These are phyloP conservation scores for Chaetodon auriga DNA, from an alignment of 2,113 vertebrate genomes.

Conservation along the genomic window DNA sequence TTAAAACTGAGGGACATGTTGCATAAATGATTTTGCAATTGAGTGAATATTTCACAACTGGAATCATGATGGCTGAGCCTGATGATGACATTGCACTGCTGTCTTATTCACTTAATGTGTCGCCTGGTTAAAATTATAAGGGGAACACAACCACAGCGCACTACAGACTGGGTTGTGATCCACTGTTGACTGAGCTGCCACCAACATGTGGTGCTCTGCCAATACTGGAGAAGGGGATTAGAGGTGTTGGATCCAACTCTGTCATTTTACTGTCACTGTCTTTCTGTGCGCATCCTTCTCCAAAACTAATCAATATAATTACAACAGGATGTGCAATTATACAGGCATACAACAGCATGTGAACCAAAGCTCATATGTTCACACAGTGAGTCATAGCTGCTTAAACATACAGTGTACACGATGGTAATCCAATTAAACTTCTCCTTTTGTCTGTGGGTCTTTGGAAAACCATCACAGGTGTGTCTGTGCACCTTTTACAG, in stretches of 20 bases:
- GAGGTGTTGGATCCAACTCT: conserved; percentile 24
- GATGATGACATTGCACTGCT: conserved; percentile 12
- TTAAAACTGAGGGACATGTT: neutral
- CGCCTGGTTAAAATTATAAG: conserved; percentile 5
- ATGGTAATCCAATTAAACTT: conserved; percentile 27
- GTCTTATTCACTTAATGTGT: conserved; percentile 2
- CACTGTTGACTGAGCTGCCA: conserved; percentile 34
- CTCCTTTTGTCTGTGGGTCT: conserved; percentile 30
- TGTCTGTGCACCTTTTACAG: conserved; percentile 10
- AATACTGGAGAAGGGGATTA: neutral
- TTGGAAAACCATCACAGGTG: conserved; percentile 16
- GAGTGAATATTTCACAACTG: conserved; percentile 31
- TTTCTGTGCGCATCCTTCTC: conserved; percentile 4
- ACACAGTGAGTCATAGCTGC: conserved; percentile 28
- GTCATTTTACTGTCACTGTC: conserved; percentile 13
- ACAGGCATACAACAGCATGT: conserved; percentile 16
- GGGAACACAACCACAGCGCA: neutral
- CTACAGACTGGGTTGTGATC: neutral
- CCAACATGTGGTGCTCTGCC: conserved; percentile 35
- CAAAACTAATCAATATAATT: conserved; percentile 40
- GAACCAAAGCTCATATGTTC: neutral
- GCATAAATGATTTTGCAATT: conserved; percentile 13
- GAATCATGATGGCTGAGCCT: neutral
- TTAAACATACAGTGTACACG: neutral
- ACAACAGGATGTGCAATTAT: conserved; percentile 42